Percentiles rank a stretch among this genome's conserved stretches.
Evolutionary conservation across 2,888 invertebrate genomes (phyloP).

Genomic region (Nudaria mundana): DNA sequence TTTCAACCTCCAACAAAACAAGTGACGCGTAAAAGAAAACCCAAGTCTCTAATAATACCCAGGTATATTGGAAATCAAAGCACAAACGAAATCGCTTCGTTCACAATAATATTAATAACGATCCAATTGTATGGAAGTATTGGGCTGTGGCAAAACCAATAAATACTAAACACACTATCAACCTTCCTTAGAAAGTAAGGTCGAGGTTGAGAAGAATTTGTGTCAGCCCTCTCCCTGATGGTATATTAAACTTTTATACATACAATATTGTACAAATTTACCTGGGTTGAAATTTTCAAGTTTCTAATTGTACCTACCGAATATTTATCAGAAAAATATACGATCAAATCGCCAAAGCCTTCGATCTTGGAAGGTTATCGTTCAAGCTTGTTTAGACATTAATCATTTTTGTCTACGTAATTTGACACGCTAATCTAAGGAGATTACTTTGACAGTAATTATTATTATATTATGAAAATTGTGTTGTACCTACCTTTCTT

Average conservation of each 20-base stretch:
- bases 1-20: constrained; percentile 61
- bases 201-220: constrained; percentile 58
- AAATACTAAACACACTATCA: constrained; percentile 72
- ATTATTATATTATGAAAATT: constrained; percentile 18
- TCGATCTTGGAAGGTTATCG: constrained; percentile 44
- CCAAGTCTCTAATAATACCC: constrained; percentile 74
- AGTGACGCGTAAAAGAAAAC: constrained; percentile 60
- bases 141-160: constrained; percentile 73
- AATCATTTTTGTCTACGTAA: constrained; percentile 45
- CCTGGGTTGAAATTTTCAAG: constrained; percentile 39
- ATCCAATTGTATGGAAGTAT: constrained; percentile 76
- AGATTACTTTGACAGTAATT: constrained; percentile 13
- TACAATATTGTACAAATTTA: too few relatives aligned
- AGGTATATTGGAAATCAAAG: constrained; percentile 73
- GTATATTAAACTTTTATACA: too few relatives aligned
- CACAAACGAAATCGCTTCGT: constrained; percentile 76
- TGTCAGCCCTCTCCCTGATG: too few relatives aligned
- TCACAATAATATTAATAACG: constrained; percentile 79
- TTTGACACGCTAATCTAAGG: constrained; percentile 20
- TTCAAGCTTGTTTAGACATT: constrained; percentile 46
- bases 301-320: constrained; percentile 28
- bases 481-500: too few relatives aligned
- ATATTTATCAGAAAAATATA: constrained; percentile 59
- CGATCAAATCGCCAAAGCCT: constrained; percentile 39
- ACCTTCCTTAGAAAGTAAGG: constrained; percentile 57